A percentile compares a stretch with the other conserved stretches of the same genome.
phyloP scores from a whole-genome alignment of 2,113 vertebrate genomes.

The Aegypius monachus region DNA sequence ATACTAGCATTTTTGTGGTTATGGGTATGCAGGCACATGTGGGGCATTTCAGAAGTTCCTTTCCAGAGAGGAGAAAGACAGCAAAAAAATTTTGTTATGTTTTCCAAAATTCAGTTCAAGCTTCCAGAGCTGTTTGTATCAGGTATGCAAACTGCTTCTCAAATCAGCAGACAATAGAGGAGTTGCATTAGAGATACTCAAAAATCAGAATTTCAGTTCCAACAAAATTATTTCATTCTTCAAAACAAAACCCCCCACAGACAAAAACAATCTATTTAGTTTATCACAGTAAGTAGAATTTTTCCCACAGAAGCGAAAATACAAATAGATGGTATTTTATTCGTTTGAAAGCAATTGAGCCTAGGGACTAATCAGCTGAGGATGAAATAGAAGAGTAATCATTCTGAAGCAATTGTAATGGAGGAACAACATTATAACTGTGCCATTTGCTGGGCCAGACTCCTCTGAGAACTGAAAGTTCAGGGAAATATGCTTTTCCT shows the following conservation, averaged over 20 bases:
- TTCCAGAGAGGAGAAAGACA: neutral
- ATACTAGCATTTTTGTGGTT: neutral
- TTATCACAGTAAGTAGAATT: conserved; percentile 32
- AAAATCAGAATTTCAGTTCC: neutral
- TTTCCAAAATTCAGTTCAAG: neutral
- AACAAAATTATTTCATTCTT: conserved; percentile 20
- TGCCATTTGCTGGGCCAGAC: neutral
- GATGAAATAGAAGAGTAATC: conserved; percentile 33
- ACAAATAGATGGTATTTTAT: conserved; percentile 28
- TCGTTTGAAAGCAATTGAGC: conserved; percentile 29
- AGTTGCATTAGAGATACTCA: neutral
- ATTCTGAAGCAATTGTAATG: conserved; percentile 21
- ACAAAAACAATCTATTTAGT: conserved; percentile 9
- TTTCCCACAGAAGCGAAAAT: conserved; percentile 4
- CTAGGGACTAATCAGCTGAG: conserved; percentile 31
- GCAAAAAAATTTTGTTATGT: neutral
- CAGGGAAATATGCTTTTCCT: neutral
- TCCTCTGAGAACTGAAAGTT: conserved; percentile 15
- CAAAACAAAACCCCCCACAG: neutral
- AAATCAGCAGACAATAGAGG: neutral
- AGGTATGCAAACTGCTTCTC: neutral
- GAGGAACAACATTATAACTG: neutral
- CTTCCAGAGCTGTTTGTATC: neutral
- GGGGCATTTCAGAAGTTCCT: neutral
- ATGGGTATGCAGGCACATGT: too few species aligned